A percentile compares a stretch with the other conserved stretches of the same genome.
phyloP scores from a whole-genome alignment of 2,888 invertebrate species.

The Listrodromus nycthemerus region DNA sequence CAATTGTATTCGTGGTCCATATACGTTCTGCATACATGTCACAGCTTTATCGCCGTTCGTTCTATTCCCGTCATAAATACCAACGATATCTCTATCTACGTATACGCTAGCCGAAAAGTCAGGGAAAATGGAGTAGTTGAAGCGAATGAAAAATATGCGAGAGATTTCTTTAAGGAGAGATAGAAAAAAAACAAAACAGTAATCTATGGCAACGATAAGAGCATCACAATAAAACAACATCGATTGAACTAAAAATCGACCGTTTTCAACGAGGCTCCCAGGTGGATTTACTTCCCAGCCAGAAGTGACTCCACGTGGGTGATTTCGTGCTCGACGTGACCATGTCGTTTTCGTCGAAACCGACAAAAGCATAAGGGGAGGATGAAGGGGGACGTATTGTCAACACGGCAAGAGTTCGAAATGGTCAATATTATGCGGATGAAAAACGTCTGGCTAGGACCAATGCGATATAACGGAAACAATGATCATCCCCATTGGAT shows the following conservation, averaged over 20 bases:
- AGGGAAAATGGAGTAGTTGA: neutral
- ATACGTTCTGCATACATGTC: constrained; percentile 12
- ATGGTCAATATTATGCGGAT: constrained; percentile 69
- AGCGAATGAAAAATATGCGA: neutral
- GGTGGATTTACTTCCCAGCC: neutral
- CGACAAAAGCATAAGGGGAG: neutral
- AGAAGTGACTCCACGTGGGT: neutral
- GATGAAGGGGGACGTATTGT: neutral
- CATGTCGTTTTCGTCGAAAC: neutral
- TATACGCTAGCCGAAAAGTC: neutral
- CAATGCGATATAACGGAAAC: constrained; percentile 75
- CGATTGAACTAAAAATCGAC: neutral
- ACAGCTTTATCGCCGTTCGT: constrained; percentile 31
- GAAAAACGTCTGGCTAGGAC: constrained; percentile 69
- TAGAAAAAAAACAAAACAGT: constrained; percentile 3
- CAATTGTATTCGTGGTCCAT: constrained; percentile 37
- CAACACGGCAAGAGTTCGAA: constrained; percentile 36
- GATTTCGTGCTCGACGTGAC: constrained; percentile 2
- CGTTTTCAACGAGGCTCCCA: neutral
- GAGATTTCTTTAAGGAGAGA: constrained; percentile 6
- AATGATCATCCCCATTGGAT: constrained; percentile 79
- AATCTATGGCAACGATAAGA: constrained; percentile 64
- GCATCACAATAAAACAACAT: constrained; percentile 23
- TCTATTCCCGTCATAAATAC: constrained; percentile 32
- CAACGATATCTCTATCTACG: constrained; percentile 10